Base-by-base conservation (phyloP, 2,888 invertebrate genomes). In the Sympetrum striolatum region DNA sequence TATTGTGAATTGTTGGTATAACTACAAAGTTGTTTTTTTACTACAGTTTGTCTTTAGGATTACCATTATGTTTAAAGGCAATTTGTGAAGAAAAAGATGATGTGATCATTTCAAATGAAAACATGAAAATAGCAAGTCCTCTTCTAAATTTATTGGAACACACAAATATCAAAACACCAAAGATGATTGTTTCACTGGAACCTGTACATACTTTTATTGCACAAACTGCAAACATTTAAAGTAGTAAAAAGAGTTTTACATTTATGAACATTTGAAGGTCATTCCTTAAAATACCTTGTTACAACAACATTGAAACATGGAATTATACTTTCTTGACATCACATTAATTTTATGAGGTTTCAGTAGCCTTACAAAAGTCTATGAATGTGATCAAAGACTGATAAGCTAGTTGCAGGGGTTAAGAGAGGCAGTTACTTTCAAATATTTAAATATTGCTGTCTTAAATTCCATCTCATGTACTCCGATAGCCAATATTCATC, bases 151-250 rank as follows among this genome's bases (percentile, higher is more conserved):
- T 86, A 86, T 86, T 86, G 86, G 64, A 86, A 86, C 86, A 86
- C 86, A 86, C 86, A 86, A 35, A 86, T 86, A 86, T 86, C 86
- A 86, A 86, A 86, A 86, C 86, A 86, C 58, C 60, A 35, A 60
- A 86, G 86, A 58, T 73, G 73, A 73, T 73, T 73, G 73, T 73
- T 73, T 73, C 31, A 73, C 31, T 31, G 25, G 25, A 73, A 73
- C 60, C 22, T 37, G 58, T 86, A 86, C 60, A 60, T 86, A 58
- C 25, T 86, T 60, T 86, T 86, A 86, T 60, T 86, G 86, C 86
- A 86, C 86, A 37, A 86, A 73, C 73, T 73, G 37, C 37, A 86
- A 86, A 86, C 60, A 60, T 86, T 10, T 60, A 60, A n/a, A 53
- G 25, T 58, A 58, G 58, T 15, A 37, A 60, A n/a, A 60, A 53